Base-by-base conservation (phyloP, 2,888 invertebrate species). In the Mimas tiliae region DNA sequence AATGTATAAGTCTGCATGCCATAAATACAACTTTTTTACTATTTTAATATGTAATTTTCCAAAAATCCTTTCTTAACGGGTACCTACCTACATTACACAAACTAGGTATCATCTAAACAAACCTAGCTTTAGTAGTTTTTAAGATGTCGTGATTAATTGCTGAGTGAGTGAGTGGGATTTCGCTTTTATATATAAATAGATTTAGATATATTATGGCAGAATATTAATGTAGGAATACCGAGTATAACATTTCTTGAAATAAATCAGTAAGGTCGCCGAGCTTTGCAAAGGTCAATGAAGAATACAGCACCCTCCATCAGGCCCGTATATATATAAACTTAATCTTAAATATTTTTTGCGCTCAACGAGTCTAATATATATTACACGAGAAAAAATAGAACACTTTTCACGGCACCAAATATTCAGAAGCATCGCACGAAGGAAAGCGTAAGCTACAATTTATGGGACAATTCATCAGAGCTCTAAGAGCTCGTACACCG, bases 381-480 rank as follows among this genome's bases (percentile, higher is more conserved):
- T 55, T 70, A 70, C 62, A 66, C 66, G 69, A 68, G 71, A 72
- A 79, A n/a, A 71, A 75, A 78, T 75, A 71, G 69, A 68, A 70
- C 75, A 76, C 74, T 73, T 73, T 76, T 76, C 66, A 70, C 68
- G 73, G 73, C 70, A 76, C 73, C 80, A 79, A 84, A 80, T 74
- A 79, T 74, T 81, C 76, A 68, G 70, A 72, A 72, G 74, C 79
- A 76, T 75, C 72, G 70, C 74, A 73, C 76, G 78, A 76, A 76
- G 78, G 83, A 83, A 75, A 79, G 77, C 75, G 79, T 79, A 76
- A 81, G 80, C 80, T 79, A 80, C 76, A 80, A 83, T 85, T 84
- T 86, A 86, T 84, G 80, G 73, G 80, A 80, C 81, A 81, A 85
- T 86, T 82, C 85, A 85, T 86, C 84, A 85, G 80, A 73, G 76